Evolutionary conservation across 2,797 vertebrate genomes (phyloP).

Genomic region (Lutjanus argentimaculatus): DNA sequence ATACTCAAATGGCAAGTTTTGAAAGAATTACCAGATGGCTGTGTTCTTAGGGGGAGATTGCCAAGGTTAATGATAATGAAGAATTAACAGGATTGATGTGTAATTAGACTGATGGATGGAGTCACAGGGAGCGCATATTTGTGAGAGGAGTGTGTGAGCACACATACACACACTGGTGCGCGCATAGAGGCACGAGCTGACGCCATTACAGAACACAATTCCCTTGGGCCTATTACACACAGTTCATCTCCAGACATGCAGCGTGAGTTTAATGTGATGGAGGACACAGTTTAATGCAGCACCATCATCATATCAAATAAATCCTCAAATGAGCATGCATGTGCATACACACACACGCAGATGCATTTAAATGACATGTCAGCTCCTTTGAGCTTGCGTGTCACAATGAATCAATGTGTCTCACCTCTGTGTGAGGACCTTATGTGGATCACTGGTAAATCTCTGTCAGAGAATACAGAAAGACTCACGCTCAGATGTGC

Average conservation of each 20-base stretch:
- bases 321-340: background rate
- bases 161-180: background rate
- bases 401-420: slow-evolving; percentile 25
- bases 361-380: slow-evolving; percentile 16
- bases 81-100: slow-evolving; percentile 86
- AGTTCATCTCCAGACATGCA: slow-evolving; percentile 63
- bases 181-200: slow-evolving; percentile 17
- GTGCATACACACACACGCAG: background rate
- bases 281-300: slow-evolving; percentile 56
- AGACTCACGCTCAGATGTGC: background rate
- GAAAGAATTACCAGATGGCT: slow-evolving; percentile 85
- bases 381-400: background rate
- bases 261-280: slow-evolving; percentile 55
- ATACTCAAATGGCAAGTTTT: slow-evolving; percentile 73
- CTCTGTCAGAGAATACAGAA: background rate
- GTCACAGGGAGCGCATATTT: slow-evolving; percentile 64
- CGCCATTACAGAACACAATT: slow-evolving; percentile 41
- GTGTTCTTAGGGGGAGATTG: slow-evolving; percentile 82
- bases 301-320: slow-evolving; percentile 11
- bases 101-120: slow-evolving; percentile 88
- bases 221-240: slow-evolving; percentile 51
- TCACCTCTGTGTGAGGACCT: slow-evolving; percentile 4
- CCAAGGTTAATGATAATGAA: slow-evolving; percentile 89
- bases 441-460: background rate
- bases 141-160: slow-evolving; percentile 12